Base-by-base conservation (phyloP, 2,113 vertebrate genomes). In the Ammodytes dubius region DNA sequence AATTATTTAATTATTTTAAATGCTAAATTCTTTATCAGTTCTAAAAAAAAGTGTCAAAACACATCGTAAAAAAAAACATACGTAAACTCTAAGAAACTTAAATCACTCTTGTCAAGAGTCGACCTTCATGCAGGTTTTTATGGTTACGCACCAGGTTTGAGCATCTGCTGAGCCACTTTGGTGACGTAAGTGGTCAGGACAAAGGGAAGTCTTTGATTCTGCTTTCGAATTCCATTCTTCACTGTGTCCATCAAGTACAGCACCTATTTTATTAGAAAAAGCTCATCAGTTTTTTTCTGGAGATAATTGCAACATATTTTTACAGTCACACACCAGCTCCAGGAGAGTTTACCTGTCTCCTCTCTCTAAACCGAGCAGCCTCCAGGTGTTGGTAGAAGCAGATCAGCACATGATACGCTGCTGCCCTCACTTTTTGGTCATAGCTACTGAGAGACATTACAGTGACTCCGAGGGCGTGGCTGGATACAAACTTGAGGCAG, bases 381-480 rank as follows among this genome's bases (percentile, higher is more conserved):
- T 99, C 97, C 86, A 99, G 88, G 6, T 99, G 98, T 1, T 95
- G 95, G 86, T 96, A 95, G 91, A 96, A 99, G 60, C 94, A 95
- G 39, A 93, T 95, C 64, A 99, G 92, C 40, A 99, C 93, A 0
- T 95, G 94, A 50, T 97, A 99, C 0, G 97, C 97, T 0, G 95
- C 95, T 0, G 97, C 97, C 78, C 98, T 93, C 93, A 97, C 87
- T 74, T 93, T 96, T 42, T 95, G 83, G 90, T 99, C 97, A 0
- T 96, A 97, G 92, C 98, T 99, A 86, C 98, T 99, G n/a, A 99
- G 96, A 4, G 97, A 95, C 46, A 91, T 93, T 4, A 97, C 81
- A 0, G 96, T 96, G 0, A 99, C 82, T 1, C 97, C 97, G 40
- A 99, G 84, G 50, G 97, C 96, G 3, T 97, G 96, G 64, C 96